Base-by-base conservation (phyloP, 37 sponge, comb jelly and placozoan genomes). In the Spongilla lacustris region DNA sequence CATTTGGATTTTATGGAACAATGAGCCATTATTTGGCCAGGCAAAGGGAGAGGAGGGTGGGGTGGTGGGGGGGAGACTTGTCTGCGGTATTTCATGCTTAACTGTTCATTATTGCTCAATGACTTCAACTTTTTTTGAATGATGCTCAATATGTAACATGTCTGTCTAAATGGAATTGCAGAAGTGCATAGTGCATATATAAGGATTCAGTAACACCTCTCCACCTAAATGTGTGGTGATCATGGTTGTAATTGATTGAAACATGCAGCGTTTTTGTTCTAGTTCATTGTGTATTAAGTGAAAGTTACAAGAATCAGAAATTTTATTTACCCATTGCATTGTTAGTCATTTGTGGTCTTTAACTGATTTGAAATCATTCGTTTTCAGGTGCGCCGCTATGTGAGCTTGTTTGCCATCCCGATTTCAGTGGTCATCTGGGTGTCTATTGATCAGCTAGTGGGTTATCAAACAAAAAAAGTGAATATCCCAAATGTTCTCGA, bases 321-420 rank as follows among this genome's bases (percentile, higher is more conserved):
- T 46, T 46, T 46, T 46, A 46, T 46, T 66, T 32, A 28, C 29
- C 36, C 26, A 13, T 36, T 36, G 78, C 35, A 76, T 33, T 8
- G 36, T 33, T 33, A 36, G 48, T 33, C 25, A 76, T 76, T 35
- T 33, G 77, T 76, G 34, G 77, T 76, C 25, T 76, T 33, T 36
- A 76, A 35, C 58, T 58, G 58, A 58, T 58, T 14, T 17, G 58
- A 58, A 58, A 58, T 58, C 28, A 58, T 66, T 78, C 74, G 11
- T 50, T 34, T 69, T 31, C 73, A 95, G 96, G 77, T 89, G 24
- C 88, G 96, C 50, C 36, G 41, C 21, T 41, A 93, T 34, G 67
- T 96, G 26, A 88, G 94, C 82, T 89, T 91, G 69, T 96, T 93
- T 85, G 89, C 89, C 28, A 89, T 96, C n/a, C 50, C 91, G 50